Conservation (phyloP, 1,140 invertebrate species). For the Platorchestia sp. region DNA sequence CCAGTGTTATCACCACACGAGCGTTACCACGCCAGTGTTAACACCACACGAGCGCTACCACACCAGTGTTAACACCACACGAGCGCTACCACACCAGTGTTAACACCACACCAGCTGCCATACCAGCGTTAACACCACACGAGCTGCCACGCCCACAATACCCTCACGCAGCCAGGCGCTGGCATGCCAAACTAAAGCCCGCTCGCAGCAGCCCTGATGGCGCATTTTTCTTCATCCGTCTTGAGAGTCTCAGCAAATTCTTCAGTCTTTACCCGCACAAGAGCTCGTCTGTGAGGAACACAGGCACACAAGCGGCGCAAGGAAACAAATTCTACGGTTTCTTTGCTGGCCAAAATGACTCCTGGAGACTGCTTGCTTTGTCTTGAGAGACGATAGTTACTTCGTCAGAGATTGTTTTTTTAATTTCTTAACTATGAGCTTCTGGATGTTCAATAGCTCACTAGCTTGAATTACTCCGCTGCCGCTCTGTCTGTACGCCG, state of each 20-base stretch:
- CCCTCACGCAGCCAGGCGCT: not conserved
- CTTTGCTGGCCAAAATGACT: not conserved
- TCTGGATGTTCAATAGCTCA: not conserved
- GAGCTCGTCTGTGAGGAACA: not conserved
- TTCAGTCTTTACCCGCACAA: not conserved
- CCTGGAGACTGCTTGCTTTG: not conserved
- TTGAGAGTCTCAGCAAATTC: not conserved
- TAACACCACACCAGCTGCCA: too few species aligned
- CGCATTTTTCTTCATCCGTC: not conserved
- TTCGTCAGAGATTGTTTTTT: not conserved
- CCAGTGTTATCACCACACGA: too few species aligned
- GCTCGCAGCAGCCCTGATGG: not conserved
- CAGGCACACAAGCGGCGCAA: not conserved
- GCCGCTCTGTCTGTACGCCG: not conserved
- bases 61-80: too few species aligned
- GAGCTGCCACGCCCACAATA: not conserved
- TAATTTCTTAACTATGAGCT: not conserved
- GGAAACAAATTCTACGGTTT: not conserved
- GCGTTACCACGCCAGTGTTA: too few species aligned
- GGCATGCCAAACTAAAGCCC: not conserved
- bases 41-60: too few species aligned
- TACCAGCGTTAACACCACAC: not conserved
- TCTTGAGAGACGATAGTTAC: not conserved
- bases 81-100: not conserved
- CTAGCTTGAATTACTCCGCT: not conserved